phyloP scores from a whole-genome alignment of 1,140 invertebrate genomes.

The Drosophila pectinifera region DNA sequence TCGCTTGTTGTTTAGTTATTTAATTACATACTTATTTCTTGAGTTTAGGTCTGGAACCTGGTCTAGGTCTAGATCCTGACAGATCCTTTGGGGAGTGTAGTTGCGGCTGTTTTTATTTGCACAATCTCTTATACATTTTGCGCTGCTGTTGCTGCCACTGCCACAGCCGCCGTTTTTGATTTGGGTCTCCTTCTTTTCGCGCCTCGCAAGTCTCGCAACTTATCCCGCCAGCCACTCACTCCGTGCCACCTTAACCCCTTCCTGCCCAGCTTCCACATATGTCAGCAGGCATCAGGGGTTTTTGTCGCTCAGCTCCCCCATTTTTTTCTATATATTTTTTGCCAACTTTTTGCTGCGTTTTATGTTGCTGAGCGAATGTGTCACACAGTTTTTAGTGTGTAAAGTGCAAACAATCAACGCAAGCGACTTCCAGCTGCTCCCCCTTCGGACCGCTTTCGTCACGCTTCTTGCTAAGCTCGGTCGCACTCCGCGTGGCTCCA shows the following conservation, averaged over 20 bases:
- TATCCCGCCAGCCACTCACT: conserved; percentile 26
- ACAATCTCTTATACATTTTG: conserved; percentile 45
- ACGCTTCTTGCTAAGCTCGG: conserved; percentile 51
- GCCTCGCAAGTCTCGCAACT: conserved; percentile 17
- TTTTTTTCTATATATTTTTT: conserved; percentile 1
- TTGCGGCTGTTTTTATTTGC: conserved; percentile 26
- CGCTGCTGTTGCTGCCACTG: conserved; percentile 44
- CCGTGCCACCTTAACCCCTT: conserved; percentile 5
- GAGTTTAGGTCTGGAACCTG: too few relatives aligned
- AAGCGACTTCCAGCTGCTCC: conserved; percentile 71
- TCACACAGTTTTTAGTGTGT: conserved; percentile 72
- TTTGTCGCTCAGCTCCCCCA: too few relatives aligned
- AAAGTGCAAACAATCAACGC: conserved; percentile 81
- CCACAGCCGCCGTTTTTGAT: conserved; percentile 68
- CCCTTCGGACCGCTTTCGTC: conserved; percentile 2
- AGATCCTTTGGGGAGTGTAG: background rate
- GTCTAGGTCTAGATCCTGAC: too few relatives aligned
- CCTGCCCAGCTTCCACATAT: conserved; percentile 29
- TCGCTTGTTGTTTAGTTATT: too few relatives aligned
- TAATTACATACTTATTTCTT: too few relatives aligned
- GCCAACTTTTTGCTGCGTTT: conserved; percentile 29
- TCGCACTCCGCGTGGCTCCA: conserved; percentile 42
- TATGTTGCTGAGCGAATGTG: conserved; percentile 52
- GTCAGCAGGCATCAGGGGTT: conserved; percentile 45
- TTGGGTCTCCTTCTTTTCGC: conserved; percentile 39